phyloP scores from a whole-genome alignment of 1,140 invertebrate species.

The Bombus balteatus region DNA sequence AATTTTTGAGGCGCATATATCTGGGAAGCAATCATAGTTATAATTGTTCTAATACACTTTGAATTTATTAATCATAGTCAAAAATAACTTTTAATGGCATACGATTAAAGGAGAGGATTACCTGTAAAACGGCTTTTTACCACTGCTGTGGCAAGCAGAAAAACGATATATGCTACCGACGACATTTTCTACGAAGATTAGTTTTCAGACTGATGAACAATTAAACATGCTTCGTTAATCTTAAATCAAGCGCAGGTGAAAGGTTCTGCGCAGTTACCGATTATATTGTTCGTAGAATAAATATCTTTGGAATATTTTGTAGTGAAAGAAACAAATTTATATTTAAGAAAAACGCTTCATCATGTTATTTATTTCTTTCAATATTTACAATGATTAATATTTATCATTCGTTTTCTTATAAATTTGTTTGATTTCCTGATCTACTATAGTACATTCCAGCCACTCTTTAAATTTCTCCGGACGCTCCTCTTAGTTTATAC shows the following conservation, averaged over 20 bases:
- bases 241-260: slow-evolving; percentile 55
- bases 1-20: slow-evolving; percentile 81
- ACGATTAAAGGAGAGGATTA: slow-evolving; percentile 8
- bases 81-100: background rate
- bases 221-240: slow-evolving; percentile 64
- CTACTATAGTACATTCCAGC: background rate
- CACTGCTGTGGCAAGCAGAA: slow-evolving; percentile 6
- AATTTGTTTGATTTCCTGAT: background rate
- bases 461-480: slow-evolving; percentile 4
- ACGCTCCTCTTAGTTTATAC: slow-evolving; percentile 16
- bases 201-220: slow-evolving; percentile 67
- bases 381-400: background rate
- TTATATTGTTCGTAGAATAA: background rate
- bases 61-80: no score
- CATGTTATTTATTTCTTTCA: background rate
- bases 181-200: slow-evolving; percentile 59
- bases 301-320: background rate
- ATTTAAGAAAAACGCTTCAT: background rate
- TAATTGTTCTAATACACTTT: background rate
- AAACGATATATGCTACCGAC: slow-evolving; percentile 35
- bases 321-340: background rate
- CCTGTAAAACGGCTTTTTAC: slow-evolving; percentile 22
- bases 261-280: slow-evolving; percentile 62
- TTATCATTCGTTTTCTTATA: background rate
- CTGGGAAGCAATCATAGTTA: slow-evolving; percentile 36